Evolutionary conservation across 2,113 vertebrate genomes (phyloP).

Genomic region (Poecilia latipinna): DNA sequence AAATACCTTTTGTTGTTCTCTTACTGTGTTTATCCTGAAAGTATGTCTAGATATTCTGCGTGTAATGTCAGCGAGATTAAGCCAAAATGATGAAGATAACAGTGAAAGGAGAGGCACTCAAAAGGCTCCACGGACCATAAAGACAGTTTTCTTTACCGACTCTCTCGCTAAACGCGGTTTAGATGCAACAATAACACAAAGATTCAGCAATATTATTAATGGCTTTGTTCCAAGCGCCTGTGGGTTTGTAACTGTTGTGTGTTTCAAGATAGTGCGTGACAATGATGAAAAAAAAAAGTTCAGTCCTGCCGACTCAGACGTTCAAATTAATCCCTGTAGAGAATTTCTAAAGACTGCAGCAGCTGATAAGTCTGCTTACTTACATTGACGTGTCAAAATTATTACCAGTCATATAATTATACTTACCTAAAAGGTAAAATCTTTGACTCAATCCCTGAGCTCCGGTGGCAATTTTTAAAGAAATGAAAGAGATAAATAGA

Average conservation of each 20-base stretch:
- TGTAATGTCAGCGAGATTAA: background rate
- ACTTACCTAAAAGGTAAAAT: no score
- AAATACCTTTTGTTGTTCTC: background rate
- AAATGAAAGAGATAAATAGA: no score
- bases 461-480: no score
- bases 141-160: background rate
- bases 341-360: background rate
- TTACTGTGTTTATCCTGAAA: background rate
- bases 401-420: background rate
- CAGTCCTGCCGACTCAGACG: background rate
- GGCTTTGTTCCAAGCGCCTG: background rate
- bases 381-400: background rate
- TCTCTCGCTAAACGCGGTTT: background rate
- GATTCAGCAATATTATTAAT: no score
- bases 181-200: background rate
- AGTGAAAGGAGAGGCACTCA: no score
- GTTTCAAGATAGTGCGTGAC: background rate
- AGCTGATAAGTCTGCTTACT: background rate
- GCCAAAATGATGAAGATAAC: no score
- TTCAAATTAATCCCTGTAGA: background rate
- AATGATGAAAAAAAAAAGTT: background rate
- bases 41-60: background rate
- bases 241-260: background rate
- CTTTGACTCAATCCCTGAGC: no score
- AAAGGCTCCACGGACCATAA: background rate